Base-by-base conservation (phyloP, 64 coral and sea anemone species). In the Porites lutea region DNA sequence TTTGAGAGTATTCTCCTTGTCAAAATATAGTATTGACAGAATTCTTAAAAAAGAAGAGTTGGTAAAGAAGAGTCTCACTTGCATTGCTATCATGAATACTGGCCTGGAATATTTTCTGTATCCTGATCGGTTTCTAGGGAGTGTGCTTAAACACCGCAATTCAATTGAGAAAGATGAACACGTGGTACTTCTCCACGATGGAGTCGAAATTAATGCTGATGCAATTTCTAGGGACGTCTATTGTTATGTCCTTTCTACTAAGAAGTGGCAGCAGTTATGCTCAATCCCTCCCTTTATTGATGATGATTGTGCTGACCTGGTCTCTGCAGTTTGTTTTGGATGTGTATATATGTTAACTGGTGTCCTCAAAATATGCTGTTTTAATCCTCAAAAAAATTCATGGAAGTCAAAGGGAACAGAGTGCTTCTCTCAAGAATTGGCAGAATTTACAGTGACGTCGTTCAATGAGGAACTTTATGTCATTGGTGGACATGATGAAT, bases 1-100 rank as follows among this genome's bases (percentile, higher is more conserved):
- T 68, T 57, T 94, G 46, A 20, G 88, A 8, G 8, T 94, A 27
- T 94, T 90, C 55, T 94, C 87, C 2, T 76, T 94, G 78, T 90
- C 93, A 2, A 94, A 94, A 65, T 90, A 57, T 21, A 77, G 70
- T 43, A n/a, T 94, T 11, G 21, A 47, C 8, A 51, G 2, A 6
- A 75, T 75, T 49, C 13, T 75, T 9, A 57, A 78, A 54, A 19
- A 53, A 73, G 70, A 73, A 78, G 75, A 78, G 75, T 14, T 78
- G 16, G 49, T 78, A 19, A 54, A 6, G 6, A 78, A 78, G n/a
- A 78, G 44, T 16, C 46, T 3, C 1, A 11, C 9, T 52, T 76
- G 74, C 6, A 19, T 8, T 2, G 52, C 13, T 9, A 47, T 73
- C 44, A 2, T 73, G 4, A 46, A 3, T 15, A 73, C 45, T 9